Conservation (phyloP, 1,140 invertebrate species). For the Aleiodes sp. region DNA sequence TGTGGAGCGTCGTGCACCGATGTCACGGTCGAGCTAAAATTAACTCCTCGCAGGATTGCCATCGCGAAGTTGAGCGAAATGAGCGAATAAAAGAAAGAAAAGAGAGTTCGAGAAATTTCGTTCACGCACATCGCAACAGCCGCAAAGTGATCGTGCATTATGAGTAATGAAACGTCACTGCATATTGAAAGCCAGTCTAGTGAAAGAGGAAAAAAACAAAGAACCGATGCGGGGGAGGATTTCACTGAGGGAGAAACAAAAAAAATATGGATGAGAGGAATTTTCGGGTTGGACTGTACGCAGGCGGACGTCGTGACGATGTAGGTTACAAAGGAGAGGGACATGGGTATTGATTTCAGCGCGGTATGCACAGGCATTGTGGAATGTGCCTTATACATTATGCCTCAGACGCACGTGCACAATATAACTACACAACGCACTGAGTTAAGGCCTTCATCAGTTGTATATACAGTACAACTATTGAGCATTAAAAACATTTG, state of each 20-base stretch:
- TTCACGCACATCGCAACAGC: not conserved
- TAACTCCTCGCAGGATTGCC: conserved; percentile 40
- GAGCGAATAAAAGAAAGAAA: not conserved
- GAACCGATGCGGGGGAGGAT: not conserved
- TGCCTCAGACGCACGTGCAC: conserved; percentile 33
- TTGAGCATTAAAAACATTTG: conserved; percentile 10
- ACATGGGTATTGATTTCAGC: conserved; percentile 64
- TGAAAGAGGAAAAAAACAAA: not conserved
- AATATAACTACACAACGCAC: conserved; percentile 15
- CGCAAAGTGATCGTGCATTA: not conserved
- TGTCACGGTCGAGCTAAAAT: conserved; percentile 60
- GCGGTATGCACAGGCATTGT: conserved; percentile 50
- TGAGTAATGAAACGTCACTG: not conserved
- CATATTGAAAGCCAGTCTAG: not conserved
- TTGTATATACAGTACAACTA: conserved; percentile 14
- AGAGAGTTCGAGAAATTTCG: not conserved
- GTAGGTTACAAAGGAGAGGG: conserved; percentile 61
- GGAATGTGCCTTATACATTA: conserved; percentile 60
- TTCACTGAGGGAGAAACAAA: not conserved
- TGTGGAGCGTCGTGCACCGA: conserved; percentile 41
- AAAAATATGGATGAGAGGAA: not conserved
- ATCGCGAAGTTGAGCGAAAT: not conserved
- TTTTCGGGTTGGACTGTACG: conserved; percentile 45
- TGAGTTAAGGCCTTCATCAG: conserved; percentile 8
- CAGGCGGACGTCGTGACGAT: conserved; percentile 47